Conservation (phyloP, 2,888 invertebrate genomes). For the Camptogramma bilineatum region DNA sequence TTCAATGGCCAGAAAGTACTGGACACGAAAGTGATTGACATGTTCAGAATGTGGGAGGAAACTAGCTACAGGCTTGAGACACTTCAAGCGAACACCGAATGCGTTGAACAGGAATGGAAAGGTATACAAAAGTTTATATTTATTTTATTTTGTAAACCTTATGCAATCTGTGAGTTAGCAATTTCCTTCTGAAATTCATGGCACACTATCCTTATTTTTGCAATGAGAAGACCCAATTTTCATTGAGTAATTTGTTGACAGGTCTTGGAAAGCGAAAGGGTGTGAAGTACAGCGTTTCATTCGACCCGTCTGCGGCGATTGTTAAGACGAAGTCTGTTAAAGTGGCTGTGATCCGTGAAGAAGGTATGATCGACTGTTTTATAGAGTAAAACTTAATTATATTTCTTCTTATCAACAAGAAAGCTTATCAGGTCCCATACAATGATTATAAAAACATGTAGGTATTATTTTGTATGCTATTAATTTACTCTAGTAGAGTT, state of each 20-base stretch:
- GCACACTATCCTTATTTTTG: conserved; percentile 18
- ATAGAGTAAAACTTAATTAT: too few species aligned
- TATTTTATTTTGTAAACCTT: too few species aligned
- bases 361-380: conserved; percentile 82
- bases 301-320: conserved; percentile 87
- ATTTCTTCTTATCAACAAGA: too few species aligned
- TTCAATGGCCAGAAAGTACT: conserved; percentile 87
- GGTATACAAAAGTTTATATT: conserved; percentile 63
- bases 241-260: conserved; percentile 43
- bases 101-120: conserved; percentile 92
- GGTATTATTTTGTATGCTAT: too few species aligned
- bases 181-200: too few species aligned
- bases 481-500: too few species aligned
- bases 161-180: too few species aligned
- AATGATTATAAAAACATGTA: too few species aligned
- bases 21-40: conserved; percentile 86
- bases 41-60: conserved; percentile 97
- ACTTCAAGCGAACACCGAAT: conserved; percentile 92
- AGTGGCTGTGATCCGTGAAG: conserved; percentile 97
- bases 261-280: conserved; percentile 88
- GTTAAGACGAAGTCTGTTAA: conserved; percentile 80
- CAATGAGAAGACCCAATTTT: neutral
- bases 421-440: too few species aligned
- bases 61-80: conserved; percentile 96
- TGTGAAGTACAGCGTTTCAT: conserved; percentile 90